Evolutionary conservation across 2,797 vertebrate species (phyloP).

Genomic region (Apogon talboti): DNA sequence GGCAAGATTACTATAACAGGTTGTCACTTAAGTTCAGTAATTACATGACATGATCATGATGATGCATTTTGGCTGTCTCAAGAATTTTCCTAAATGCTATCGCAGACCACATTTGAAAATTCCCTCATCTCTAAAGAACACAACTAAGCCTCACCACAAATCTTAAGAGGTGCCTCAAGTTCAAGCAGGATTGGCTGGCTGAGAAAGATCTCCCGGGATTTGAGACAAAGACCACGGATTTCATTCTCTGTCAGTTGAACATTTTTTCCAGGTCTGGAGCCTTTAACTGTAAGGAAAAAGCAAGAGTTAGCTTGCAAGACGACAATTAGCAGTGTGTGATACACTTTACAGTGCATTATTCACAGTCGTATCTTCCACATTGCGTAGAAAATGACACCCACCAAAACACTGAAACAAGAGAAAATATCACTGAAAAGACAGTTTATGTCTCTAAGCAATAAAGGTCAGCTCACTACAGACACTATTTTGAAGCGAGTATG

Average conservation of each 20-base stretch:
- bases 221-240: slow-evolving; percentile 87
- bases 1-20: slow-evolving; percentile 17
- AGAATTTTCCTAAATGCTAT: not conserved
- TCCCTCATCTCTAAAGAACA: slow-evolving; percentile 45
- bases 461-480: too few relatives aligned
- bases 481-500: too few relatives aligned
- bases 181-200: slow-evolving; percentile 88
- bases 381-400: too few relatives aligned
- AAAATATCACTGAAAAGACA: too few relatives aligned
- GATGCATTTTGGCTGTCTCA: not conserved
- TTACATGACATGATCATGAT: slow-evolving; percentile 40
- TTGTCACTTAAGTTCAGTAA: slow-evolving; percentile 19
- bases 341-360: too few relatives aligned
- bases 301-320: slow-evolving; percentile 4
- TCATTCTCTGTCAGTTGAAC: slow-evolving; percentile 88
- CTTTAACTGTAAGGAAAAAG: slow-evolving; percentile 79
- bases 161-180: slow-evolving; percentile 88
- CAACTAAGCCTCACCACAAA: slow-evolving; percentile 82
- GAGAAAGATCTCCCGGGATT: slow-evolving; percentile 89
- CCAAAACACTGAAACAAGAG: too few relatives aligned
- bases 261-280: slow-evolving; percentile 87
- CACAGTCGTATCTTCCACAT: too few relatives aligned
- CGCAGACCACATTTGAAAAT: slow-evolving; percentile 38
- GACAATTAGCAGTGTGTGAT: not conserved
- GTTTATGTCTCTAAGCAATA: too few relatives aligned